Evolutionary conservation across 2,113 vertebrate species (phyloP).

Genomic region (Tor tambroides): DNA sequence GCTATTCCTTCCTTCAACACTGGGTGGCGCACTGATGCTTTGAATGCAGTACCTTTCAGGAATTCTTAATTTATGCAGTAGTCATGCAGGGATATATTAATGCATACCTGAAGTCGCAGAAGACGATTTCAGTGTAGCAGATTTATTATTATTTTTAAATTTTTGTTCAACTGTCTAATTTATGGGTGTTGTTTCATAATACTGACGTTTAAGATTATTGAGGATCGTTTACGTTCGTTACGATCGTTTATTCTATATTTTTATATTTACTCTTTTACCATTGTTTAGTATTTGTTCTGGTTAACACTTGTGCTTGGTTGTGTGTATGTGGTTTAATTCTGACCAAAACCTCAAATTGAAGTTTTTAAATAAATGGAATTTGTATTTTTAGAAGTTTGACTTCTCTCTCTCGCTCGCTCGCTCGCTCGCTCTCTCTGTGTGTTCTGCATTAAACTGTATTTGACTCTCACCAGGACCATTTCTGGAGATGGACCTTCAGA

Average conservation of each 20-base stretch:
- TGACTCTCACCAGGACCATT: background rate
- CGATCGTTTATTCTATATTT: background rate
- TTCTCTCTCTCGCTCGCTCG: too few relatives aligned
- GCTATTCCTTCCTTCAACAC: background rate
- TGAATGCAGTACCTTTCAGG: background rate
- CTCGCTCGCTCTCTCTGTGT: background rate
- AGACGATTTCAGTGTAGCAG: background rate
- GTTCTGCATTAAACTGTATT: background rate
- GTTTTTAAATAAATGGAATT: background rate
- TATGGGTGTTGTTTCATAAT: background rate
- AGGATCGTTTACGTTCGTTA: background rate
- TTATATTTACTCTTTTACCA: background rate
- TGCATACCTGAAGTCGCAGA: background rate
- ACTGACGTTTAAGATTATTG: background rate
- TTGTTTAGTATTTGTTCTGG: background rate
- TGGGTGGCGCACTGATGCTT: background rate
- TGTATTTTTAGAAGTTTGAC: background rate
- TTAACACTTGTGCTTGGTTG: background rate
- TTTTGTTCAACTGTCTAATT: background rate
- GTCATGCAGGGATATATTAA: background rate
- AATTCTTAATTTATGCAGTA: background rate
- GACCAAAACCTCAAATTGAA: background rate
- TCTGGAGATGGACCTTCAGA: background rate
- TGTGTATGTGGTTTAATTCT: background rate
- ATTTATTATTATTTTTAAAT: background rate